Base-by-base conservation (phyloP, 2,797 vertebrate genomes). In the Alcedo atthis region DNA sequence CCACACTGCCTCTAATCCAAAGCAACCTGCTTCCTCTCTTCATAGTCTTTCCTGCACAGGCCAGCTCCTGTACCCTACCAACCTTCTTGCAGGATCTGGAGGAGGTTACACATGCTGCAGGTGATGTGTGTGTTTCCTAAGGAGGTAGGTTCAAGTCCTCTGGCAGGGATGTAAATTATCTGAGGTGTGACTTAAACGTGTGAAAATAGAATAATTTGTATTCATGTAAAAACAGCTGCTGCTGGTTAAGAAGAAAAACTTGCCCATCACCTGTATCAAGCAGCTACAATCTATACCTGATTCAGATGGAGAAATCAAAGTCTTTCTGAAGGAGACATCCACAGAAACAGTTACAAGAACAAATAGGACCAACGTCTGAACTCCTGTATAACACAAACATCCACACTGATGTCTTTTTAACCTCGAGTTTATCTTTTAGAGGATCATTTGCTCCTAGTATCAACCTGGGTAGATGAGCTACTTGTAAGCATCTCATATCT, bases 1-100 rank as follows among this genome's bases (percentile, higher is more conserved):
- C 92, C 89, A 90, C 81, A 74, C 67, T 0, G 0, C 85, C 81
- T 92, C 84, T 87, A 77, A 85, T 82, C 77, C 76, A 90, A 81
- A 74, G 89, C 68, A 92, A 89, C 76, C 70, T 32, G 1, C 73
- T 94, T 94, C 76, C 46, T 82, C 26, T 82, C 79, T 82, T 87
- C 5, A 14, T 74, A 78, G 81, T 81, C 71, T 87, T 90, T 68
- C 82, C 80, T 79, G 55, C 43, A 49, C 21, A 79, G 75, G 51
- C 71, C 67, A 33, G 64, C 67, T 90, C 64, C 84, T 86, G 53
- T n/a, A 40, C 61, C 76, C 63, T 2, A 0, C 28, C 8, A 17
- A 28, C 78, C 78, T 84, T 61, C 25, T 45, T 70, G 75, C 78
- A 1, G 1, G 48, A 30, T 88, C 76, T 42, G 63, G 53, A 70